phyloP scores from a whole-genome alignment of 2,888 invertebrate species.

The Yponomeuta sedellus region DNA sequence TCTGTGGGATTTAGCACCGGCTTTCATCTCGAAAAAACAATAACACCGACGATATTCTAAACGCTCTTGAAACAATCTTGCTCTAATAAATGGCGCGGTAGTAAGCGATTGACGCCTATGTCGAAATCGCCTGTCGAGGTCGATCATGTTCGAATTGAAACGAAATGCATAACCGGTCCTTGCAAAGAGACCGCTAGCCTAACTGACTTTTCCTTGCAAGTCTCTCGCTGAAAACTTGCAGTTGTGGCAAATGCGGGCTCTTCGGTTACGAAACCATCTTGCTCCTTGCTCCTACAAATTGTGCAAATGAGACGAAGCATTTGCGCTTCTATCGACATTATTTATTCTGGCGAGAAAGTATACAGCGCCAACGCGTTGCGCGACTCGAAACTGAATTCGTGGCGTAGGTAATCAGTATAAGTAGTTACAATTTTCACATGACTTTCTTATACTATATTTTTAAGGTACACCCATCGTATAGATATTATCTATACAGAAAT shows the following conservation, averaged over 20 bases:
- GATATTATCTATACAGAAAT: no score
- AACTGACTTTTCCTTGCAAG: slow-evolving; percentile 17
- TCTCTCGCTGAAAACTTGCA: slow-evolving; percentile 14
- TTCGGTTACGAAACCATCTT: slow-evolving; percentile 24
- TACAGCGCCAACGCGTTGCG: slow-evolving; percentile 16
- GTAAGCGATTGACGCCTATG: slow-evolving; percentile 17
- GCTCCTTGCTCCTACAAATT: slow-evolving; percentile 24
- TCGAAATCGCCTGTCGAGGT: slow-evolving; percentile 22
- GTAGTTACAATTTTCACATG: no score
- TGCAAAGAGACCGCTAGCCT: slow-evolving; percentile 13
- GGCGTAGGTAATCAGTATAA: neutral
- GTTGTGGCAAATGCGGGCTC: slow-evolving; percentile 20
- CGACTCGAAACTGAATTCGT: slow-evolving; percentile 23
- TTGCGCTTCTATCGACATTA: slow-evolving; percentile 20
- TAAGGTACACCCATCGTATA: no score
- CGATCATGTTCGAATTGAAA: slow-evolving; percentile 23
- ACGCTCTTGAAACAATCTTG: slow-evolving; percentile 2
- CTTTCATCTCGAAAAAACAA: slow-evolving; percentile 8
- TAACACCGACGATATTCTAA: no score
- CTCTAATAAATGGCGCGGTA: slow-evolving; percentile 17
- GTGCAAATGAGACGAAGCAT: slow-evolving; percentile 29
- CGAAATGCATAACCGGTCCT: slow-evolving; percentile 25
- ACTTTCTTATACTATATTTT: no score
- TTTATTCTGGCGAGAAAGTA: slow-evolving; percentile 27
- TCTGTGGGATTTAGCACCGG: slow-evolving; percentile 14